Conservation (phyloP, 2,888 invertebrate genomes). For the Parochlus steinenii region DNA sequence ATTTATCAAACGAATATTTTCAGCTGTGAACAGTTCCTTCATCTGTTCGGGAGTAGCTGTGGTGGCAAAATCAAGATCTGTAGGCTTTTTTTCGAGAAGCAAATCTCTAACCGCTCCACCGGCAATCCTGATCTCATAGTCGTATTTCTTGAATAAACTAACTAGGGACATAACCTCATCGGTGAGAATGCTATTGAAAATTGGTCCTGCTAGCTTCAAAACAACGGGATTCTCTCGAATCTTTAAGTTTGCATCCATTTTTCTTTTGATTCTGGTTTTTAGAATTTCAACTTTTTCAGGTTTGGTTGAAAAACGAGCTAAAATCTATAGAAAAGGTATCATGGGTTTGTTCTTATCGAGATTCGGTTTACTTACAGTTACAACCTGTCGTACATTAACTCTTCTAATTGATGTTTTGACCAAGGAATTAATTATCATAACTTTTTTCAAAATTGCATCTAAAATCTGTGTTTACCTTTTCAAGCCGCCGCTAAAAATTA, state of each 20-base stretch:
- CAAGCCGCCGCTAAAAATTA: no score
- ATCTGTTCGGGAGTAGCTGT: conserved; percentile 91
- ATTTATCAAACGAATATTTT: conserved; percentile 83
- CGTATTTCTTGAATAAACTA: conserved; percentile 59
- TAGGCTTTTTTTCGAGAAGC: conserved; percentile 58
- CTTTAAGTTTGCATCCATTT: conserved; percentile 18
- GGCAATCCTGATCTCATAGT: conserved; percentile 79
- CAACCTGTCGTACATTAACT: no score
- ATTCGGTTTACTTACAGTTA: no score
- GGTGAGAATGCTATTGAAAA: conserved; percentile 66
- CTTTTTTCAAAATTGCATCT: no score
- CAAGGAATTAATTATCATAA: no score
- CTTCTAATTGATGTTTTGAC: no score
- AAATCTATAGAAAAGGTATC: no score
- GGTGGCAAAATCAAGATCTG: conserved; percentile 95
- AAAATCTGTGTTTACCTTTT: no score
- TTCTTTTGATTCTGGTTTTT: conserved; percentile 1
- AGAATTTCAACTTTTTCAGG: background rate
- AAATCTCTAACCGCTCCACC: conserved; percentile 93
- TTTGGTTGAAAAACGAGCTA: conserved; percentile 3
- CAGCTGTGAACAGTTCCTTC: conserved; percentile 78
- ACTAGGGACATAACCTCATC: conserved; percentile 58
- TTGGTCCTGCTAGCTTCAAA: conserved; percentile 50
- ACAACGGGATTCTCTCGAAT: conserved; percentile 47
- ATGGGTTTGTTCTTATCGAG: no score